Percentiles rank a stretch among this genome's conserved stretches.
These are phyloP conservation scores for Fragum whitleyi DNA, from an alignment of 2,888 invertebrate species.

Conservation along the genomic window DNA sequence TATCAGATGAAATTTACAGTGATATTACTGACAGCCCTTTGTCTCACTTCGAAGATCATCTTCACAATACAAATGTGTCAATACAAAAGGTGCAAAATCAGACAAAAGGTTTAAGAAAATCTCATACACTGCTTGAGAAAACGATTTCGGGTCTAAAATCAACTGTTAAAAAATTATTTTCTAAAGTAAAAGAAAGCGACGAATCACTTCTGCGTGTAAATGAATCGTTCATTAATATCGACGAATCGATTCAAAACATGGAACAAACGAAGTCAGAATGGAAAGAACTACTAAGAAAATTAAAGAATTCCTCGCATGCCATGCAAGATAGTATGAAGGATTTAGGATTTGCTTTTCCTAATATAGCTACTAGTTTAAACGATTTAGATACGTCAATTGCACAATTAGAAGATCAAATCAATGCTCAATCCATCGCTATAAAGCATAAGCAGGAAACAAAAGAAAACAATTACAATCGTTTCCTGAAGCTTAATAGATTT, in stretches of 20 bases:
- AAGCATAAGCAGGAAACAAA: slow-evolving; percentile 7
- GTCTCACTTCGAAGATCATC: slow-evolving; percentile 26
- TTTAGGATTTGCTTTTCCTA: slow-evolving; percentile 54
- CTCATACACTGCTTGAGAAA: slow-evolving; percentile 31
- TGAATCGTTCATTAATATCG: slow-evolving; percentile 31
- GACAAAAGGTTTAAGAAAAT: slow-evolving; percentile 32
- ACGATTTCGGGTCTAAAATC: slow-evolving; percentile 32
- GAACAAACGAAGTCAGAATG: slow-evolving; percentile 28
- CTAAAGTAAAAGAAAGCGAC: slow-evolving; percentile 35
- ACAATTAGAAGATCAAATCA: slow-evolving; percentile 24
- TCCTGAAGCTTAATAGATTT: not conserved
- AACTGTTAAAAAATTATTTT: slow-evolving; percentile 20
- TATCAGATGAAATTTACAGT: not conserved
- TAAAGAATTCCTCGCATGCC: slow-evolving; percentile 30
- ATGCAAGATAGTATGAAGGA: slow-evolving; percentile 37
- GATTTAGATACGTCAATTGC: slow-evolving; percentile 21
- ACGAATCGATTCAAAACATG: slow-evolving; percentile 34
- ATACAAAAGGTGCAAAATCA: slow-evolving; percentile 35
- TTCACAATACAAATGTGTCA: slow-evolving; percentile 53
- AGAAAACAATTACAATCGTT: not conserved
- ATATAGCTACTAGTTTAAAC: slow-evolving; percentile 30
- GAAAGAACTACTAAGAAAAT: slow-evolving; percentile 9
- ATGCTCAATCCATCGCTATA: not conserved
- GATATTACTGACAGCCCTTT: slow-evolving; percentile 29
- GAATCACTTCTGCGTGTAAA: slow-evolving; percentile 34